Base-by-base conservation (phyloP, 2,888 invertebrate genomes). In the Patella depressa region DNA sequence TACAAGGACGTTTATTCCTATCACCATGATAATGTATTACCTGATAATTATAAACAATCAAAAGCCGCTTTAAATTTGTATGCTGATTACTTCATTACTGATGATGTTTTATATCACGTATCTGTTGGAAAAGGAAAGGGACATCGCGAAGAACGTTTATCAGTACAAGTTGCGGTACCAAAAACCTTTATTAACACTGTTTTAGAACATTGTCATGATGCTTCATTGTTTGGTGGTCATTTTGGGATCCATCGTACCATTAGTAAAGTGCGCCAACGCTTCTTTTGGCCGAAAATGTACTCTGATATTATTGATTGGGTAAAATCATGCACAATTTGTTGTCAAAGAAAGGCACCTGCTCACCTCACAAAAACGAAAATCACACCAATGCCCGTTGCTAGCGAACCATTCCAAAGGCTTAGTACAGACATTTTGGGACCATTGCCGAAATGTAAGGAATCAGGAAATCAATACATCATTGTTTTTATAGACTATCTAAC, bases 401-500 rank as follows among this genome's bases (percentile, higher is more conserved):
- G 59, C 12, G n/a, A 59, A n/a, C 59, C 59, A 59, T 76, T 76
- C n/a, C 57, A 76, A 15, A 54, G 76, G 9, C 19, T 76, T n/a
- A 76, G 76, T 59, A 76, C 72, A n/a, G 72, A 76, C 53, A 76
- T 72, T 45, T 29, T 76, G 19, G 72, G 76, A 9, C 76, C 76
- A 12, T 3, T 76, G 19, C 59, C 59, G 19, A 59, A 59, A 59
- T 59, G 59, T 59, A 17, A 59, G 19, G 19, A 17, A n/a, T 9
- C 59, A 17, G 19, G 19, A n/a, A 59, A 59, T 59, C 59, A 59
- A 59, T 59, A 59, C 19, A 19, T 59, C 7, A 7, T 72, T 2
- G 72, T 76, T 2, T 76, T 71, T 45, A 59, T 76, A n/a, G 29
- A 53, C 53, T 72, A 76, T 72, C 59, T 76, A 3, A 59, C 72